Percentiles rank a stretch among this genome's conserved stretches.
Evolutionary conservation across 2,113 vertebrate genomes (phyloP).

Genomic region (Vicugna pacos): DNA sequence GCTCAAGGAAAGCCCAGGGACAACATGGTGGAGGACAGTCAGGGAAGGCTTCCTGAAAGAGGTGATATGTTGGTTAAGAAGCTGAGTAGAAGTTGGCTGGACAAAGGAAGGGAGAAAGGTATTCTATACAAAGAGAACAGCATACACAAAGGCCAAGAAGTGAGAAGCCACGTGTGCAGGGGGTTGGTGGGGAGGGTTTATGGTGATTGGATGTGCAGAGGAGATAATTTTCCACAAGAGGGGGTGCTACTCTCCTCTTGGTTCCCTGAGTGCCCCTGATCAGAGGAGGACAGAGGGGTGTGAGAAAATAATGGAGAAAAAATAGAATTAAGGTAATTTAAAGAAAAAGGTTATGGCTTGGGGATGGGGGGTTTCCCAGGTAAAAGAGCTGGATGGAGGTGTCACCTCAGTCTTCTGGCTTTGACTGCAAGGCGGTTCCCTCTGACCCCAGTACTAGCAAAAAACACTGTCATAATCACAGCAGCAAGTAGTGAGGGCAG

Average conservation of each 20-base stretch:
- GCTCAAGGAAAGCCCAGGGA: not conserved
- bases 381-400: not conserved
- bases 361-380: not conserved
- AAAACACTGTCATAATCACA: too few species aligned
- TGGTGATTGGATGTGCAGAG: not conserved
- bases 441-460: not conserved
- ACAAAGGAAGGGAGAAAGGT: not conserved
- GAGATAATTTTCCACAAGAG: not conserved
- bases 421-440: not conserved
- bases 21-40: not conserved
- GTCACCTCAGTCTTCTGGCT: not conserved
- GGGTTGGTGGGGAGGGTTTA: too few species aligned
- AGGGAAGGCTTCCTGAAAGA: slow-evolving; percentile 11
- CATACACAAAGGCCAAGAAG: not conserved
- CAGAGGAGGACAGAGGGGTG: not conserved
- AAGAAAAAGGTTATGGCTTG: not conserved
- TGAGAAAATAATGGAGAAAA: not conserved
- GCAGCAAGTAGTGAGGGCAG: not conserved
- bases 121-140: not conserved
- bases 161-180: too few species aligned
- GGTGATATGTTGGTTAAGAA: not conserved
- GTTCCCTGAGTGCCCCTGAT: not conserved
- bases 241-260: too few species aligned
- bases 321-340: not conserved
- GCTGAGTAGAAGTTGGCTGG: not conserved